phyloP scores from a whole-genome alignment of 1,140 invertebrate species.

The Drosophila nebulosa region DNA sequence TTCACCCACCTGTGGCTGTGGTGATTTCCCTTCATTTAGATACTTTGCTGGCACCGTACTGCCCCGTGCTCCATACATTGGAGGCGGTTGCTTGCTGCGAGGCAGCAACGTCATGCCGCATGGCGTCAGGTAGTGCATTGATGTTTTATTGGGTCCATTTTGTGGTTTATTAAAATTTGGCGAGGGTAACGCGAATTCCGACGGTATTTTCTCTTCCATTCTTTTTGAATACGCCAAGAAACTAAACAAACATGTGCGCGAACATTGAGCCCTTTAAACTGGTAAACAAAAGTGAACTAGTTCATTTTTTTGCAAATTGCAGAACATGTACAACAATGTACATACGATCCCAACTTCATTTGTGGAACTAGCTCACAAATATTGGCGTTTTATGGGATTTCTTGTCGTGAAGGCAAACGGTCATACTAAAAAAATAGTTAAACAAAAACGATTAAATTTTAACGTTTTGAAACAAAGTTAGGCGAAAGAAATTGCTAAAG shows the following conservation, averaged over 20 bases:
- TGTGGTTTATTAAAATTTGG: slow-evolving; percentile 60
- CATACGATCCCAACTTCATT: too few species aligned
- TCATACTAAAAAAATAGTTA: slow-evolving; percentile 33
- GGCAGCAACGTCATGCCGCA: slow-evolving; percentile 74
- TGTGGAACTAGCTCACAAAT: not conserved
- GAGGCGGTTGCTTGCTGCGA: slow-evolving; percentile 73
- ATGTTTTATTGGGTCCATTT: slow-evolving; percentile 8
- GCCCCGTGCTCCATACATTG: slow-evolving; percentile 80
- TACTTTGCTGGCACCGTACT: slow-evolving; percentile 71
- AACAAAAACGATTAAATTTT: slow-evolving; percentile 14
- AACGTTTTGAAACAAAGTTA: slow-evolving; percentile 28
- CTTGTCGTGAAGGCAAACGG: not conserved
- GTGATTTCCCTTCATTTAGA: not conserved
- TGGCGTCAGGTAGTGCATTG: slow-evolving; percentile 66
- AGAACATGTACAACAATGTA: too few species aligned
- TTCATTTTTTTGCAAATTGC: not conserved
- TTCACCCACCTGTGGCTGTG: slow-evolving; percentile 20
- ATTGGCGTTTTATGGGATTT: not conserved
- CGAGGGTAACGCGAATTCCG: slow-evolving; percentile 61
- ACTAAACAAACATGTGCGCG: slow-evolving; percentile 34
- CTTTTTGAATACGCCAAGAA: slow-evolving; percentile 15
- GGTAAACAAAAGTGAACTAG: not conserved
- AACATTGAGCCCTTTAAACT: not conserved
- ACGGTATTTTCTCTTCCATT: slow-evolving; percentile 49
- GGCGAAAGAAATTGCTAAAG: slow-evolving; percentile 45